These are phyloP conservation scores for Sycophaga agraensis DNA, from an alignment of 1,140 invertebrate genomes.

Conservation along the genomic window DNA sequence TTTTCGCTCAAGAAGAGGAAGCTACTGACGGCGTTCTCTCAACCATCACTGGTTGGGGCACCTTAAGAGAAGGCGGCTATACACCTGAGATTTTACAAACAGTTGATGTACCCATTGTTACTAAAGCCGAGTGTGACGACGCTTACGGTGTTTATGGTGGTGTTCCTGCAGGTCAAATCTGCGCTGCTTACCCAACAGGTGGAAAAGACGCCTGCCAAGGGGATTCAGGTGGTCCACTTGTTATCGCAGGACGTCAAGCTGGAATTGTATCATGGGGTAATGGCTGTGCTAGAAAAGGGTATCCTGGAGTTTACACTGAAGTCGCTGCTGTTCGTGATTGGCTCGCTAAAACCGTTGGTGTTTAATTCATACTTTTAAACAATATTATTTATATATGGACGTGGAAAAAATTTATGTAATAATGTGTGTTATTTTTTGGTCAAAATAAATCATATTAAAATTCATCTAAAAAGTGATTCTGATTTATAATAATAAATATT, in stretches of 20 bases:
- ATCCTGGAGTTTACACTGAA: constrained; percentile 67
- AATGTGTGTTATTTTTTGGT: too few species aligned
- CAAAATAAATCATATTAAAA: too few species aligned
- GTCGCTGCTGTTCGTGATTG: constrained; percentile 47
- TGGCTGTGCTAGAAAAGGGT: constrained; percentile 60
- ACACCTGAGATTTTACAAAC: constrained; percentile 2
- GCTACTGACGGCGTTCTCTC: constrained; percentile 16
- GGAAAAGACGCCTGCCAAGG: constrained; percentile 65
- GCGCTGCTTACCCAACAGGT: constrained; percentile 24
- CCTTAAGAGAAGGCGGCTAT: constrained; percentile 5
- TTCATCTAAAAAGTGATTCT: too few species aligned
- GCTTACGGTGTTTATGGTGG: constrained; percentile 19
- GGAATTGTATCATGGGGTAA: constrained; percentile 75
- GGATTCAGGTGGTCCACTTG: constrained; percentile 68
- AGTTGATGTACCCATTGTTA: constrained; percentile 26
- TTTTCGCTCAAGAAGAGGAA: constrained; percentile 36
- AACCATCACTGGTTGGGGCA: constrained; percentile 37
- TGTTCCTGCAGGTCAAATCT: constrained; percentile 25
- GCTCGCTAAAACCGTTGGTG: constrained; percentile 32
- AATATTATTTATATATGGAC: too few species aligned
- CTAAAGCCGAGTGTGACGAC: constrained; percentile 14
- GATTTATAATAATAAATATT: too few species aligned
- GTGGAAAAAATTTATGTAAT: too few species aligned
- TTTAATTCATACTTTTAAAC: too few species aligned
- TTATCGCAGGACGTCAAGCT: constrained; percentile 54